Percentiles rank a stretch among this genome's conserved stretches.
Conservation (phyloP, 2,797 vertebrate genomes). For the Distichodus sexfasciatus region DNA sequence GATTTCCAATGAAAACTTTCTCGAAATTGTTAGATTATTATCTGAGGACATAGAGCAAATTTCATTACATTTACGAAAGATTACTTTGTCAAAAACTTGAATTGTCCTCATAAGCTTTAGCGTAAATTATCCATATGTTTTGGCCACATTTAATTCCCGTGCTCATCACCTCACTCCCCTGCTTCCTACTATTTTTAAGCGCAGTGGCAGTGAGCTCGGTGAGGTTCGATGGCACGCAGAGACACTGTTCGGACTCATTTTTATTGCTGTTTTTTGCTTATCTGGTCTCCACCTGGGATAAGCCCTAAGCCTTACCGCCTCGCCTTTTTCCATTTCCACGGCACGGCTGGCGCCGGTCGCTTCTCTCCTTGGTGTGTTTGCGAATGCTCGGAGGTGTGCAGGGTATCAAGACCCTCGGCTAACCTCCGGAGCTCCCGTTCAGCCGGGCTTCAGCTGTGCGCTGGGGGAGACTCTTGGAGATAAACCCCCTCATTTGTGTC, state of each 20-base stretch:
- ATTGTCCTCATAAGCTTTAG: too few species aligned
- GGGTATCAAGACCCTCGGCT: not conserved
- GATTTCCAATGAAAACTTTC: too few species aligned
- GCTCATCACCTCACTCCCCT: not conserved
- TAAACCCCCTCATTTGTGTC: slow-evolving; percentile 15
- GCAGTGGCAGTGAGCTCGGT: not conserved
- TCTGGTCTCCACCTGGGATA: slow-evolving; percentile 36
- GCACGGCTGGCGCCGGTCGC: not conserved
- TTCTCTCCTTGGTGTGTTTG: not conserved
- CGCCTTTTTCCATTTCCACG: slow-evolving; percentile 23
- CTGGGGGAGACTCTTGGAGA: slow-evolving; percentile 7
- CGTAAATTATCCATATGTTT: too few species aligned
- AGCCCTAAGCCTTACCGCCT: slow-evolving; percentile 28
- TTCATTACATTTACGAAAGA: too few species aligned
- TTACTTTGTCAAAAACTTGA: too few species aligned
- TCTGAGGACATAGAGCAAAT: too few species aligned
- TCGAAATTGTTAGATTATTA: too few species aligned
- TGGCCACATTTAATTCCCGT: too few species aligned
- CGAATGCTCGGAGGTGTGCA: not conserved
- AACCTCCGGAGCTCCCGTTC: not conserved
- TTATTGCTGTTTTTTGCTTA: slow-evolving; percentile 30
- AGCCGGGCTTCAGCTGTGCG: slow-evolving; percentile 20
- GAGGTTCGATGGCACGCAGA: slow-evolving; percentile 11
- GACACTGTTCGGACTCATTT: slow-evolving; percentile 2
- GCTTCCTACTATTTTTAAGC: not conserved